These are phyloP conservation scores for Cristatella mucedo DNA, from an alignment of 2,888 invertebrate species.

Conservation along the genomic window DNA sequence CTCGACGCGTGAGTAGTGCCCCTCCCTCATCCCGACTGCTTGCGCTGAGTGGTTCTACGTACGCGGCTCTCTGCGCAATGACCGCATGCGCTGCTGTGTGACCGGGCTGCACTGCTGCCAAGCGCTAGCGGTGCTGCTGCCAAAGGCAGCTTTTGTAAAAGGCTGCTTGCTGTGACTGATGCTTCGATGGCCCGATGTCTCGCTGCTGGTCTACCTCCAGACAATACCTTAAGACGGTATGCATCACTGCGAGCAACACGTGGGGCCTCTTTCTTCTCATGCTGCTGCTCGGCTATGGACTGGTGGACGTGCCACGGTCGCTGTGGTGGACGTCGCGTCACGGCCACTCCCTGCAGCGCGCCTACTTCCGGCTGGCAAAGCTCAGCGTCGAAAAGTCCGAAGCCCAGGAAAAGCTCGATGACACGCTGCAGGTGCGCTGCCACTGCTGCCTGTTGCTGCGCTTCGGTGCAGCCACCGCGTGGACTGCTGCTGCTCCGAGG, in stretches of 20 bases:
- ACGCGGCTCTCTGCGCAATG: too few species aligned
- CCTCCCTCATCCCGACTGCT: too few species aligned
- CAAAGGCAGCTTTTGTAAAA: too few species aligned
- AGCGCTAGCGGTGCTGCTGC: too few species aligned
- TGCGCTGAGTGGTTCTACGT: too few species aligned
- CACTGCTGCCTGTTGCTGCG: background rate
- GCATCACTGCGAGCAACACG: constrained; percentile 94
- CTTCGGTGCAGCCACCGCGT: too few species aligned
- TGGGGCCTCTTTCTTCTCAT: constrained; percentile 94
- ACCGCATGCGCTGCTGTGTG: too few species aligned
- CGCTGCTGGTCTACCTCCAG: constrained; percentile 41
- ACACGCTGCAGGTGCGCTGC: constrained; percentile 65
- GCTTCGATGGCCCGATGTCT: too few species aligned
- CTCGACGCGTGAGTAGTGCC: constrained; percentile 66
- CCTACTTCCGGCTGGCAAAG: constrained; percentile 85
- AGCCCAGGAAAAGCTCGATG: constrained; percentile 88
- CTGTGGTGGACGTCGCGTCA: constrained; percentile 78
- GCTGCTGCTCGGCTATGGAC: constrained; percentile 73
- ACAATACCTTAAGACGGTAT: constrained; percentile 79
- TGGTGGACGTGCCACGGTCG: constrained; percentile 77
- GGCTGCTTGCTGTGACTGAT: too few species aligned
- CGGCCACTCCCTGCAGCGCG: constrained; percentile 63
- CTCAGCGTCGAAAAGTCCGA: constrained; percentile 85
- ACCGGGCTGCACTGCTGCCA: too few species aligned
- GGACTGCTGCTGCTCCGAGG: too few species aligned